These are phyloP conservation scores for Drosophila incognita DNA, from an alignment of 2,888 invertebrate genomes.

Conservation along the genomic window DNA sequence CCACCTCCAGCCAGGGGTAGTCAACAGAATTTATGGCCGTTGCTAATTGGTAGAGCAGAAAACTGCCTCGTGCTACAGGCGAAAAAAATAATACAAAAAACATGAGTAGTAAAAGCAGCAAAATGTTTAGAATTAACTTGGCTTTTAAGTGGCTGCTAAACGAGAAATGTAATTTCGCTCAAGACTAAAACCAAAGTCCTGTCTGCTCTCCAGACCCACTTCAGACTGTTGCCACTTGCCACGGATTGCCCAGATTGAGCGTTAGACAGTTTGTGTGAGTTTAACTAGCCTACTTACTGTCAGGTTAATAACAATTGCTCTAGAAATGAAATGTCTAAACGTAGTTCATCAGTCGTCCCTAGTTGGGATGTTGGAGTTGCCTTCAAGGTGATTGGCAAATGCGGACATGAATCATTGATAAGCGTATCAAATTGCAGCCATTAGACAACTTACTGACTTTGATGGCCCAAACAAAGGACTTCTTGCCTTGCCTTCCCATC, in stretches of 20 bases:
- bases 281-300: slow-evolving; percentile 65
- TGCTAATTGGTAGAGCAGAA: slow-evolving; percentile 77
- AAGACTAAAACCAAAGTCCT: slow-evolving; percentile 14
- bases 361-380: neutral
- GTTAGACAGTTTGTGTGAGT: slow-evolving; percentile 34
- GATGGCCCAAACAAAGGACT: slow-evolving; percentile 56
- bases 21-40: slow-evolving; percentile 68
- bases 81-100: neutral
- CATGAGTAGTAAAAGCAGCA: neutral
- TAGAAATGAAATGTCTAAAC: slow-evolving; percentile 46
- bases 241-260: slow-evolving; percentile 38
- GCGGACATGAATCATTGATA: slow-evolving; percentile 76
- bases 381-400: slow-evolving; percentile 54
- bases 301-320: slow-evolving; percentile 64
- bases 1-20: slow-evolving; percentile 31
- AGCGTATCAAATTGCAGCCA: slow-evolving; percentile 76
- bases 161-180: slow-evolving; percentile 58
- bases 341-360: slow-evolving; percentile 5
- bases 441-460: slow-evolving; percentile 68
- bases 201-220: slow-evolving; percentile 27
- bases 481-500: slow-evolving; percentile 5
- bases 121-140: slow-evolving; percentile 40
- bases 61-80: slow-evolving; percentile 63
- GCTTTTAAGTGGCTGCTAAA: slow-evolving; percentile 53
- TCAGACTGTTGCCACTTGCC: slow-evolving; percentile 6